phyloP scores from a whole-genome alignment of 2,888 invertebrate genomes.

The Trichogramma dendrolimi region DNA sequence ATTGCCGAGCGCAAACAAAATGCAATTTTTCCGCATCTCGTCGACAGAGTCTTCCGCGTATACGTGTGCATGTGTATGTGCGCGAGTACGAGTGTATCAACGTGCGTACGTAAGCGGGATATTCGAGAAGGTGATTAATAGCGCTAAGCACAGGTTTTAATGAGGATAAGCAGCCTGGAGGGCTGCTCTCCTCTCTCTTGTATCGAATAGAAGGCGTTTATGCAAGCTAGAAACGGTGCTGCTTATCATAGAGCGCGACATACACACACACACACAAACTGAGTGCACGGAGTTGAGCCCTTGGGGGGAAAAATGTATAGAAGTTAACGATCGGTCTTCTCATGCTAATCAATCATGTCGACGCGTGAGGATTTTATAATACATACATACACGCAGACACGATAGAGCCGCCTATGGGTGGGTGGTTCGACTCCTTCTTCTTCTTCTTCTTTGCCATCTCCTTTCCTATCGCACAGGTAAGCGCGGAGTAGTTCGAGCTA shows the following conservation, averaged over 20 bases:
- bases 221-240: neutral
- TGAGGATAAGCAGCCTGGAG: constrained; percentile 11
- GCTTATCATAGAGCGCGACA: neutral
- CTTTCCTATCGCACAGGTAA: neutral
- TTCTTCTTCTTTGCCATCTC: too few species aligned
- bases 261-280: neutral
- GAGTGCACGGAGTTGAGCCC: constrained; percentile 1
- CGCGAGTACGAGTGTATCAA: too few species aligned
- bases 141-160: constrained; percentile 15
- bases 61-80: too few species aligned
- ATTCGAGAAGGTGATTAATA: constrained; percentile 14
- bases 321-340: constrained; percentile 38
- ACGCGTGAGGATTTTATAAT: constrained; percentile 37
- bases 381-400: constrained; percentile 4
- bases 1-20: too few species aligned
- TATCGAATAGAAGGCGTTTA: neutral
- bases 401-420: neutral
- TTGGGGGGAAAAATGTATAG: constrained; percentile 15
- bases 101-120: too few species aligned
- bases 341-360: constrained; percentile 45
- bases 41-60: too few species aligned
- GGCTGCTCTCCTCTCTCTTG: neutral
- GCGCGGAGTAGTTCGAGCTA: constrained; percentile 31
- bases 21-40: too few species aligned
- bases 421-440: too few species aligned